These are phyloP conservation scores for Holotrichia oblita DNA, from an alignment of 1,140 invertebrate species.

Conservation along the genomic window DNA sequence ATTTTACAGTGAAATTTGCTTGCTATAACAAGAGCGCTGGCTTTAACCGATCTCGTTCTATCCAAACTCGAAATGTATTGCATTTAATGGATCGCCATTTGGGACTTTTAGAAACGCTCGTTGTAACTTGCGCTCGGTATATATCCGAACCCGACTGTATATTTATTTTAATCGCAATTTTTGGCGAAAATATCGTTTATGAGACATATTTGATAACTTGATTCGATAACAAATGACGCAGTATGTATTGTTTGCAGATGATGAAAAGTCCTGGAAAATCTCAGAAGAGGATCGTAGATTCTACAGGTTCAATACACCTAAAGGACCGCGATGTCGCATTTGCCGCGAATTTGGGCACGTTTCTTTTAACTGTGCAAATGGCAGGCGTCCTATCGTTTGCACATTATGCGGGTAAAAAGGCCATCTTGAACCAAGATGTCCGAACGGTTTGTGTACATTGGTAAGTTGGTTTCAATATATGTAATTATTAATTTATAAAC, in stretches of 20 bases:
- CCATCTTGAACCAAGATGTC: constrained; percentile 70
- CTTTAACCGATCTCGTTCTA: no score
- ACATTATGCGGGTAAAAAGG: constrained; percentile 70
- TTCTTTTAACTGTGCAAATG: constrained; percentile 64
- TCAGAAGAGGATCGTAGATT: constrained; percentile 58
- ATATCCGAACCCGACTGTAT: no score
- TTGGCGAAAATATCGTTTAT: no score
- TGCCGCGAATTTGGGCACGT: constrained; percentile 68
- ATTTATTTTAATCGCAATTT: no score
- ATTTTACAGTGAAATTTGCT: no score
- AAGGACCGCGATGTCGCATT: constrained; percentile 64
- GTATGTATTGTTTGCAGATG: constrained; percentile 48
- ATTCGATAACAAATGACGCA: no score
- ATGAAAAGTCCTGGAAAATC: constrained; percentile 64
- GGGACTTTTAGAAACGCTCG: no score
- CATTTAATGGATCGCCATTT: no score
- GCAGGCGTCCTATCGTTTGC: constrained; percentile 63
- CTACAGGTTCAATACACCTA: constrained; percentile 45
- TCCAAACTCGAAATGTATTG: no score
- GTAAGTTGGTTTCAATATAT: constrained; percentile 62
- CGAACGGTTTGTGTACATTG: constrained; percentile 71
- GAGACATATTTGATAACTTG: no score
- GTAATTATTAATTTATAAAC: constrained; percentile 46
- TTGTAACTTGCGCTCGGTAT: no score
- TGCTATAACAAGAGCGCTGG: no score